Evolutionary conservation across 64 coral and sea anemone genomes (phyloP).

Genomic region (Montipora capricornis): DNA sequence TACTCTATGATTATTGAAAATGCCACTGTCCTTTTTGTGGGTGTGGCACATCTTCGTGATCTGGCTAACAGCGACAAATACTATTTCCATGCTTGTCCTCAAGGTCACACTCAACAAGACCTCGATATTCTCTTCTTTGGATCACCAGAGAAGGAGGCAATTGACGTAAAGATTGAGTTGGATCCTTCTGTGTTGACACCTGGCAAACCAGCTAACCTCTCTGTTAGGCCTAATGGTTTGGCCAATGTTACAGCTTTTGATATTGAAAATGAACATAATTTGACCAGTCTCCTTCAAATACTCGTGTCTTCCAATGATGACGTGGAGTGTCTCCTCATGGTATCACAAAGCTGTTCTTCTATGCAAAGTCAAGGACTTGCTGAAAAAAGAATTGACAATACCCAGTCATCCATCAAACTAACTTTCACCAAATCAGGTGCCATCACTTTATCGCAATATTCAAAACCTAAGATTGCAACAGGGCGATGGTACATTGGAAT

Average conservation of each 20-base stretch:
- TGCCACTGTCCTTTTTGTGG: slow-evolving; percentile 68
- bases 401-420: slow-evolving; percentile 62
- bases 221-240: slow-evolving; percentile 67
- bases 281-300: slow-evolving; percentile 68
- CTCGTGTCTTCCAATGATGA: slow-evolving; percentile 58
- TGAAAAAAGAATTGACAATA: background rate
- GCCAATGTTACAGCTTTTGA: slow-evolving; percentile 74
- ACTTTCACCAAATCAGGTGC: slow-evolving; percentile 78
- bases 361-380: slow-evolving; percentile 43
- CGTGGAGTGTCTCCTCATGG: slow-evolving; percentile 68
- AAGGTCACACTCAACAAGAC: slow-evolving; percentile 3
- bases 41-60: slow-evolving; percentile 42
- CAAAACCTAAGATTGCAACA: slow-evolving; percentile 67
- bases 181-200: slow-evolving; percentile 40
- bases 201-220: background rate
- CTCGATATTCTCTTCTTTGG: slow-evolving; percentile 68
- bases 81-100: slow-evolving; percentile 80
- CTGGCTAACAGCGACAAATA: slow-evolving; percentile 38
- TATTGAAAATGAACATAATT: slow-evolving; percentile 47
- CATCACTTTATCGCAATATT: slow-evolving; percentile 86
- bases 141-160: slow-evolving; percentile 71
- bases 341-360: slow-evolving; percentile 79
- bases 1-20: slow-evolving; percentile 81
- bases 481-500: slow-evolving; percentile 93
- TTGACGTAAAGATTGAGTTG: slow-evolving; percentile 63